Percentiles rank a stretch among this genome's conserved stretches.
These are phyloP conservation scores for Enteromius radiatus DNA, from an alignment of 2,797 vertebrate genomes.

Conservation along the genomic window DNA sequence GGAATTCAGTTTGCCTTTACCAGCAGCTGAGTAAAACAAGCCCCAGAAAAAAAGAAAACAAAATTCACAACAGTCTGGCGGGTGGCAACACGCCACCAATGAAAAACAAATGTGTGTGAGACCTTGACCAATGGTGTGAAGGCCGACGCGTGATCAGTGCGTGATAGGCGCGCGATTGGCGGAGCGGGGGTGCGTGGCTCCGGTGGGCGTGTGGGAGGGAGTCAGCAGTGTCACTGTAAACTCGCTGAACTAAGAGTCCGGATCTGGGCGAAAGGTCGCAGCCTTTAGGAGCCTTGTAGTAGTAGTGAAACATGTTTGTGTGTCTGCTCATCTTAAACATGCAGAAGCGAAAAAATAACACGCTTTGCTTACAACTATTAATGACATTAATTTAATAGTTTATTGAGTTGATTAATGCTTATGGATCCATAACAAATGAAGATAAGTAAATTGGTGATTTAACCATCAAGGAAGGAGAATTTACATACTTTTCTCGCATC, in stretches of 20 bases:
- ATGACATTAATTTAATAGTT: background rate
- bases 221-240: conserved; percentile 82
- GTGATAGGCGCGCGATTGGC: conserved; percentile 81
- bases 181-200: conserved; percentile 84
- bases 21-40: conserved; percentile 84
- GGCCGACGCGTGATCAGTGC: conserved; percentile 87
- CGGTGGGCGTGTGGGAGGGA: conserved; percentile 71
- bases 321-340: conserved; percentile 45
- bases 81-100: conserved; percentile 82
- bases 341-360: background rate
- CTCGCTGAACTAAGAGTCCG: conserved; percentile 76
- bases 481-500: background rate
- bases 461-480: background rate
- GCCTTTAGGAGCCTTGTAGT: conserved; percentile 50
- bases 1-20: conserved; percentile 70
- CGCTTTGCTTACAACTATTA: background rate
- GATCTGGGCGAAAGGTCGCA: conserved; percentile 92
- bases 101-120: conserved; percentile 64
- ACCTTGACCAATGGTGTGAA: conserved; percentile 76
- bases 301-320: conserved; percentile 45
- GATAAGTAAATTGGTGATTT: background rate
- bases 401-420: background rate
- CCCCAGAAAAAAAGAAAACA: conserved; percentile 79
- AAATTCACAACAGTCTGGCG: conserved; percentile 80
- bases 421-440: background rate